Conservation (phyloP, 2,113 vertebrate genomes). For the Machaerirhynchus nigripectus region DNA sequence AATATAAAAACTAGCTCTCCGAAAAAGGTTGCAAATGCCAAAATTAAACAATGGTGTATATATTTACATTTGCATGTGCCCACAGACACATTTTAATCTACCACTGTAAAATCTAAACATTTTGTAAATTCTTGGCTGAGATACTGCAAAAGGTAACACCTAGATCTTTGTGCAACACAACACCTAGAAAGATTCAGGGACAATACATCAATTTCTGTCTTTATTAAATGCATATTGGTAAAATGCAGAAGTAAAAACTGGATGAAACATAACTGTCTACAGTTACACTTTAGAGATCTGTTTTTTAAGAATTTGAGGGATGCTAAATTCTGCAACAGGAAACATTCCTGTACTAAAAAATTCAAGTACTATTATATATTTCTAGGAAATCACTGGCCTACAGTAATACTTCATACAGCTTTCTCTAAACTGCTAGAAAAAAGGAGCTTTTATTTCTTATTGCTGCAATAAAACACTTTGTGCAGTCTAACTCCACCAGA, state of each 20-base stretch:
- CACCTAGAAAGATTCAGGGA: not conserved
- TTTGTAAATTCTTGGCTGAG: not conserved
- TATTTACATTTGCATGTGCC: not conserved
- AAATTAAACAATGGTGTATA: not conserved
- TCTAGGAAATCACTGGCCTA: not conserved
- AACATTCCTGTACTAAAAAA: not conserved
- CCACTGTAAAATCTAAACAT: not conserved
- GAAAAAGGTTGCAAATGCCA: not conserved
- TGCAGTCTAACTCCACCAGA: not conserved
- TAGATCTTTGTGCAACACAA: not conserved
- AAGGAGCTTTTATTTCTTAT: not conserved
- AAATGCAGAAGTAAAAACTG: not conserved
- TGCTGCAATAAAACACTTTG: not conserved
- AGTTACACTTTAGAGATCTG: not conserved
- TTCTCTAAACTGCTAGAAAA: not conserved
- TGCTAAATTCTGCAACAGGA: not conserved
- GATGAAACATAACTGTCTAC: not conserved
- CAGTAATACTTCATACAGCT: not conserved
- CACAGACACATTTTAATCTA: not conserved
- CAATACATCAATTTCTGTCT: not conserved
- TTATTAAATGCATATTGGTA: not conserved
- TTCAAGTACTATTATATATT: not conserved
- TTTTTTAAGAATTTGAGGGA: not conserved
- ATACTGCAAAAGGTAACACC: not conserved
- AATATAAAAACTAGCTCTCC: not conserved